These are phyloP conservation scores for Ispidina lecontei DNA, from an alignment of 2,797 vertebrate species.

Conservation along the genomic window DNA sequence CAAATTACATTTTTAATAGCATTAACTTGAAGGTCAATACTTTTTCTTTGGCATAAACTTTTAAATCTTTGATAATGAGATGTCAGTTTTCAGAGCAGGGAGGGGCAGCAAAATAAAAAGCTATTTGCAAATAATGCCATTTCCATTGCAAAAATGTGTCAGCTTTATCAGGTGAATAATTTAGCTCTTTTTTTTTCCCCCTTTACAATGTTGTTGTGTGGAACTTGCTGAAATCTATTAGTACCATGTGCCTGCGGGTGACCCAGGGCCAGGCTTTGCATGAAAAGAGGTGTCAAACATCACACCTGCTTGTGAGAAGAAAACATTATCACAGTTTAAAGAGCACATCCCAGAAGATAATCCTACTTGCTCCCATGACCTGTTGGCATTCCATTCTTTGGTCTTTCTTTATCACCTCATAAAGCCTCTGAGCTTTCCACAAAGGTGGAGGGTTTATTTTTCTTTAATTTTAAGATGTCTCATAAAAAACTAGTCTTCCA, in stretches of 20 bases:
- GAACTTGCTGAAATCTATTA: conserved; percentile 39
- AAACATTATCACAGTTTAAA: conserved; percentile 55
- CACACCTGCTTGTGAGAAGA: conserved; percentile 17
- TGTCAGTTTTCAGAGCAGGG: conserved; percentile 8
- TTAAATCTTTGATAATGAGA: conserved; percentile 36
- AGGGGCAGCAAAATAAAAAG: conserved; percentile 3
- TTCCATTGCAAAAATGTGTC: conserved; percentile 54
- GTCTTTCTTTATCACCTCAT: neutral
- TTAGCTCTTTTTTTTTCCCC: neutral
- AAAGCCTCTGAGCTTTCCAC: neutral
- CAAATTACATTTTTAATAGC: conserved; percentile 59
- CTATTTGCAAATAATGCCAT: conserved; percentile 46
- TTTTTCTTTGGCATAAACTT: conserved; percentile 48
- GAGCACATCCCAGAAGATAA: conserved; percentile 30
- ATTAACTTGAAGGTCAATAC: conserved; percentile 69
- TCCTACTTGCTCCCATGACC: neutral
- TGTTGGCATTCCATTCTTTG: conserved; percentile 18
- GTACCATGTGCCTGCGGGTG: neutral
- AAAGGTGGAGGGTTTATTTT: neutral
- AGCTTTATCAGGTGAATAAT: conserved; percentile 5
- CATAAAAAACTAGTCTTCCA: neutral
- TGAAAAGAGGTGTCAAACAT: conserved; percentile 6
- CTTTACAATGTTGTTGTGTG: neutral
- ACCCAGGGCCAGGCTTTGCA: neutral
- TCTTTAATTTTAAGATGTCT: neutral